phyloP scores from a whole-genome alignment of 2,888 invertebrate genomes.

The Thysanoteuthis rhombus region DNA sequence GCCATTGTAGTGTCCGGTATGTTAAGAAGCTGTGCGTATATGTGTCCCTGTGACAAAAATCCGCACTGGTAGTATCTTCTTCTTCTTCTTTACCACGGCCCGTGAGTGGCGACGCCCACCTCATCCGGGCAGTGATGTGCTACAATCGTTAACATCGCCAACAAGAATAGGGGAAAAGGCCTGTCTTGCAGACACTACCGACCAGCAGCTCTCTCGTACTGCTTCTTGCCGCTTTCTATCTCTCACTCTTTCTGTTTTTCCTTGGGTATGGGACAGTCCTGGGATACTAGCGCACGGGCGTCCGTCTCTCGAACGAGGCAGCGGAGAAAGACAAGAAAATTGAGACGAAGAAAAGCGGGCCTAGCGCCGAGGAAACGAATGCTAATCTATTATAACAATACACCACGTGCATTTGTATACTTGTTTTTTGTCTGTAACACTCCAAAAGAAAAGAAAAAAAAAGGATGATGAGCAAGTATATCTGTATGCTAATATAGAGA shows the following conservation, averaged over 20 bases:
- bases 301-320: not conserved
- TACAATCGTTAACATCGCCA: not conserved
- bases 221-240: not conserved
- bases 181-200: not conserved
- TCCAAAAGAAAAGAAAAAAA: too few relatives aligned
- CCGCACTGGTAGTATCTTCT: not conserved
- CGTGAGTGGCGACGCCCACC: not conserved
- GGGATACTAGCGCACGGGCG: not conserved
- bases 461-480: too few relatives aligned
- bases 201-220: not conserved
- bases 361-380: not conserved
- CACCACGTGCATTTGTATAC: too few relatives aligned
- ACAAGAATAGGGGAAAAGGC: not conserved
- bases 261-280: not conserved
- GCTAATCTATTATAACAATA: too few relatives aligned
- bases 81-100: too few relatives aligned
- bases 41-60: not conserved
- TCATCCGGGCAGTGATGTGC: not conserved
- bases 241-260: not conserved
- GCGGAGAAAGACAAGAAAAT: not conserved
- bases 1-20: not conserved
- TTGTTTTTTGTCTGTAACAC: too few relatives aligned
- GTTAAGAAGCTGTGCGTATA: not conserved
- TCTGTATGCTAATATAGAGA: too few relatives aligned
- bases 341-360: not conserved